Evolutionary conservation across 2,797 vertebrate species (phyloP).

Genomic region (Steatocranus sp.): DNA sequence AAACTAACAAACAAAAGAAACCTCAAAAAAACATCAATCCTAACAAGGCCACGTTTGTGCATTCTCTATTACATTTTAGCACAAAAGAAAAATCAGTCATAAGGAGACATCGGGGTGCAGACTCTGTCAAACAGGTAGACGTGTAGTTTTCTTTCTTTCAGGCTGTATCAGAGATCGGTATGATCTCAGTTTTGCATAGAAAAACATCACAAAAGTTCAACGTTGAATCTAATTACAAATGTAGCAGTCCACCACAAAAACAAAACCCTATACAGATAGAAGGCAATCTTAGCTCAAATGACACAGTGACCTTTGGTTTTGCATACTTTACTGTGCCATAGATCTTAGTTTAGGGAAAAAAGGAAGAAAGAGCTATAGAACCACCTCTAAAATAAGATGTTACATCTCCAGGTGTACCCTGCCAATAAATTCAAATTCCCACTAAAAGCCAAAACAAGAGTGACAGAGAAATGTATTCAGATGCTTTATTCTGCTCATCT

Average conservation of each 20-base stretch:
- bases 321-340: background rate
- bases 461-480: background rate
- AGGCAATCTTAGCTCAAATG: background rate
- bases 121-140: background rate
- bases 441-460: background rate
- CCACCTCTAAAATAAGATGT: background rate
- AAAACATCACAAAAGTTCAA: background rate
- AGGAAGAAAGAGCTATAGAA: background rate
- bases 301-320: background rate
- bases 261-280: background rate
- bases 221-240: background rate
- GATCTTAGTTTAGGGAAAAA: background rate
- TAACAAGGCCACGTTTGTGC: background rate
- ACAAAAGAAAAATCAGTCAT: background rate
- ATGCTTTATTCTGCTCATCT: background rate
- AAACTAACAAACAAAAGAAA: background rate
- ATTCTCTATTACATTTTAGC: background rate
- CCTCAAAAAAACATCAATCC: background rate
- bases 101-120: too few species aligned
- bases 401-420: background rate
- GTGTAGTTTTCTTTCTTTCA: fast-evolving
- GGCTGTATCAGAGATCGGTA: background rate
- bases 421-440: background rate
- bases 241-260: background rate
- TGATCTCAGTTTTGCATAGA: background rate